These are phyloP conservation scores for Strix aluco DNA, from an alignment of 2,113 vertebrate genomes.

Conservation along the genomic window DNA sequence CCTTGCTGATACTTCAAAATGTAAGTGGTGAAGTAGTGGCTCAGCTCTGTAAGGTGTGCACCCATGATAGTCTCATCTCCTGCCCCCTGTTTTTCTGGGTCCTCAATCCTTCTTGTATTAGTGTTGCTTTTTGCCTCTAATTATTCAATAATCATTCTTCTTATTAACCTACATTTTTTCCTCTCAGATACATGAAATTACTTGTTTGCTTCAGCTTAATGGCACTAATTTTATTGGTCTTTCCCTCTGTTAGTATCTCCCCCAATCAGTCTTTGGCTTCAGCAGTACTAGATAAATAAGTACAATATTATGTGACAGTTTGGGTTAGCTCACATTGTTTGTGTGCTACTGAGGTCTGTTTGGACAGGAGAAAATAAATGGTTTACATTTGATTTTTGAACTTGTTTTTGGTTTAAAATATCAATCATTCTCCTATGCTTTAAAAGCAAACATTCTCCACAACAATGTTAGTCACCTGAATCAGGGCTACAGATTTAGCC, in stretches of 20 bases:
- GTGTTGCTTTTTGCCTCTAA: background rate
- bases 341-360: background rate
- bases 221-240: background rate
- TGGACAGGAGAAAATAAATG: background rate
- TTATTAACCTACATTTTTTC: background rate
- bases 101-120: background rate
- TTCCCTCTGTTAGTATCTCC: background rate
- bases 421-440: background rate
- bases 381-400: background rate
- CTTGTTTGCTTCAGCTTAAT: background rate
- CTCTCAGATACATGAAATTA: background rate
- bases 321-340: background rate
- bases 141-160: background rate
- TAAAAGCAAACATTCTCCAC: background rate
- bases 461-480: background rate
- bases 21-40: background rate
- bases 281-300: background rate
- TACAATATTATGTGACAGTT: background rate
- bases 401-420: conserved; percentile 24
- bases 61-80: background rate
- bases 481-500: background rate
- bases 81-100: background rate
- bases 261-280: background rate
- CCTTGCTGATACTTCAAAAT: background rate
- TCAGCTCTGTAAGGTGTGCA: background rate